These are phyloP conservation scores for Euplexia lucipara DNA, from an alignment of 2,888 invertebrate genomes.

Conservation along the genomic window DNA sequence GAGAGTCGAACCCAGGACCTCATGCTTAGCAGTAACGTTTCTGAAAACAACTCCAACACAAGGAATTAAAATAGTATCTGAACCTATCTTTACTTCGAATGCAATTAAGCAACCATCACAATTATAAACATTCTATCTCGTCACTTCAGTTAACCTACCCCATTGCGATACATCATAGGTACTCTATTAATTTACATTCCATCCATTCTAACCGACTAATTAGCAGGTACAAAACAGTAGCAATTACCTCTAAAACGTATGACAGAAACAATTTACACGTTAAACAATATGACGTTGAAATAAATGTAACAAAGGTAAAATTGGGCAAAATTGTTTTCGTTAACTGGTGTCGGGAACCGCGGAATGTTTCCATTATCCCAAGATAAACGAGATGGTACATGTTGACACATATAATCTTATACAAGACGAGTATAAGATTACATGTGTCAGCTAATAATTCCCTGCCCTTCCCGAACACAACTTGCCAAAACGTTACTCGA, in stretches of 20 bases:
- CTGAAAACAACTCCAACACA: no score
- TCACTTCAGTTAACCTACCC: neutral
- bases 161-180: neutral
- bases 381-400: conserved; percentile 81
- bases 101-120: neutral
- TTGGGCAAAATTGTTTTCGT: conserved; percentile 73
- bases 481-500: conserved; percentile 56
- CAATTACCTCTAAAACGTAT: conserved; percentile 57
- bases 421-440: conserved; percentile 83
- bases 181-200: conserved; percentile 27
- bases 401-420: conserved; percentile 85
- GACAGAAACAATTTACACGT: conserved; percentile 57
- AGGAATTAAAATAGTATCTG: no score
- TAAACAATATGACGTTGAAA: conserved; percentile 59
- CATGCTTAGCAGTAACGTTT: no score
- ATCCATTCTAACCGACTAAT: conserved; percentile 52
- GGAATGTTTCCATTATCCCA: conserved; percentile 80
- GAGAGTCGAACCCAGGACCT: no score
- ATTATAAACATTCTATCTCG: neutral
- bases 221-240: conserved; percentile 41
- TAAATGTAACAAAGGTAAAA: conserved; percentile 67
- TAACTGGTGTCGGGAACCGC: conserved; percentile 67
- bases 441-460: conserved; percentile 81
- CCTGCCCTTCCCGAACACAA: conserved; percentile 47
- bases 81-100: neutral